These are phyloP conservation scores for Cheilosia grossa DNA, from an alignment of 2,888 invertebrate species.

Conservation along the genomic window DNA sequence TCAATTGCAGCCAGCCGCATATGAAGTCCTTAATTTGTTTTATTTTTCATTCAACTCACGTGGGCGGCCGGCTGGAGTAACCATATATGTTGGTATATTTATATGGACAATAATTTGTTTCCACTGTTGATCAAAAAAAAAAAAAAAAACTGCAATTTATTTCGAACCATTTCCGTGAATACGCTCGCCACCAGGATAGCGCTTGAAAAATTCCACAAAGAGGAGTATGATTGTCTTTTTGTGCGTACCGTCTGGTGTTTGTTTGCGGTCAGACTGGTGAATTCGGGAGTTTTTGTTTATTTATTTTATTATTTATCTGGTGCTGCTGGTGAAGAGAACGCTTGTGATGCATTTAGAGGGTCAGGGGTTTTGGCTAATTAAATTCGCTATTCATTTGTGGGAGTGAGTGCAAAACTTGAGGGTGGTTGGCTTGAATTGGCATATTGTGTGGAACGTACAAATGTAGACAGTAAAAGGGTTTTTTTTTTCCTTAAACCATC, in stretches of 20 bases:
- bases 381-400: too few species aligned
- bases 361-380: background rate
- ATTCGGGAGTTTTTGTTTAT: background rate
- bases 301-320: background rate
- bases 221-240: conserved; percentile 52
- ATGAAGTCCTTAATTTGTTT: conserved; percentile 42
- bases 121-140: conserved; percentile 9
- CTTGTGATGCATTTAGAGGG: background rate
- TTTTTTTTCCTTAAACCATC: too few species aligned
- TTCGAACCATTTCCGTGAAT: conserved; percentile 27
- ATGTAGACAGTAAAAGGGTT: too few species aligned
- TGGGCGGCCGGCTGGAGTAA: background rate
- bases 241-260: conserved; percentile 37
- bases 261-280: conserved; percentile 59
- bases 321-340: conserved; percentile 8
- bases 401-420: too few species aligned
- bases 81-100: background rate
- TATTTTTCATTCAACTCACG: conserved; percentile 50
- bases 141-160: background rate
- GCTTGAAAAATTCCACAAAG: conserved; percentile 44
- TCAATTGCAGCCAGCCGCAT: conserved; percentile 25
- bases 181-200: background rate
- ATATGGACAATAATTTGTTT: conserved; percentile 27
- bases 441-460: too few species aligned
- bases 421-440: too few species aligned